A percentile compares a stretch with the other conserved stretches of the same genome.
phyloP scores from a whole-genome alignment of 2,113 vertebrate genomes.

The Bombycilla garrulus region DNA sequence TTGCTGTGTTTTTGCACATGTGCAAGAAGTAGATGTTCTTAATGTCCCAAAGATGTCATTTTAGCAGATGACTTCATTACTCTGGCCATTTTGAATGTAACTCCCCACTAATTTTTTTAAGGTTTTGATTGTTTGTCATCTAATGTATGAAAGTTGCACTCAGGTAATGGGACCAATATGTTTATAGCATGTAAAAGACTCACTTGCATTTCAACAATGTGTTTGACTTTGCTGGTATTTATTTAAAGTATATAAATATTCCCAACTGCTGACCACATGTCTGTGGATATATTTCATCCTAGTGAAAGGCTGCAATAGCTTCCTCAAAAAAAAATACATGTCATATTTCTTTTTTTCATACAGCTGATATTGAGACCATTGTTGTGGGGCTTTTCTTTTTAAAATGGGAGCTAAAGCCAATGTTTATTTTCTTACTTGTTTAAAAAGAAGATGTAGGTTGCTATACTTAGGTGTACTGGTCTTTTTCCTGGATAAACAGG shows the following conservation, averaged over 20 bases:
- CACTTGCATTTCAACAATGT: neutral
- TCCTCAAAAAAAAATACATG: neutral
- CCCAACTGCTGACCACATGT: neutral
- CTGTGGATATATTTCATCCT: neutral
- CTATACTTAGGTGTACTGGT: neutral
- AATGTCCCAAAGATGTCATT: neutral
- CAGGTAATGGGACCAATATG: fast-evolving
- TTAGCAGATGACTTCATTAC: neutral
- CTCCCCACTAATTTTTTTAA: neutral
- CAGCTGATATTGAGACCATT: neutral
- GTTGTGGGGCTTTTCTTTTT: neutral
- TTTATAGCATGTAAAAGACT: neutral
- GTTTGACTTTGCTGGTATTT: neutral
- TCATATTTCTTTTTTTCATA: neutral
- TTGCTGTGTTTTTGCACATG: neutral
- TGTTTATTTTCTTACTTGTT: neutral
- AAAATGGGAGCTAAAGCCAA: neutral
- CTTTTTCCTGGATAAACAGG: neutral
- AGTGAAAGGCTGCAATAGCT: neutral
- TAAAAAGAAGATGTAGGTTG: neutral
- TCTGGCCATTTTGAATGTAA: neutral
- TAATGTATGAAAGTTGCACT: neutral
- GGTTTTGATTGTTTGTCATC: neutral
- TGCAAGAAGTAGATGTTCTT: neutral
- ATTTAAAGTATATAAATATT: neutral